phyloP scores from a whole-genome alignment of 2,113 vertebrate species.

The Capricornis sumatraensis region DNA sequence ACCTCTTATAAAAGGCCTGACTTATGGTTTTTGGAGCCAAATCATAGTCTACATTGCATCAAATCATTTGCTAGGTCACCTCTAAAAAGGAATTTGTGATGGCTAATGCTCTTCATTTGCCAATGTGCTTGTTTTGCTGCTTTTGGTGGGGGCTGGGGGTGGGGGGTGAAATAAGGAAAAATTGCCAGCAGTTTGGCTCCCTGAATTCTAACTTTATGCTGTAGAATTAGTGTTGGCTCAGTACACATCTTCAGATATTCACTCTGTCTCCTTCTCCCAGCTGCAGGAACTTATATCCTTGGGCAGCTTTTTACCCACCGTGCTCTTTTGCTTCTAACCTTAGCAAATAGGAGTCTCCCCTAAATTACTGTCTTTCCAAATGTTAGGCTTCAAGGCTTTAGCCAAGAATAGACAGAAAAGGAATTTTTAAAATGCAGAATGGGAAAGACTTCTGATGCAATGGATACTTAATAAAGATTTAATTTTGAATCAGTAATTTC shows the following conservation, averaged over 20 bases:
- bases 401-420: not conserved
- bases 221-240: not conserved
- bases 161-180: not conserved
- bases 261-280: not conserved
- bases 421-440: not conserved
- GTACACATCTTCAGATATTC: not conserved
- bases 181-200: not conserved
- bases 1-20: too few species aligned
- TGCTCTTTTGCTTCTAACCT: not conserved
- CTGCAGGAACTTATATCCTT: not conserved
- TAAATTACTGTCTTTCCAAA: not conserved
- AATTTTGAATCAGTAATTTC: not conserved
- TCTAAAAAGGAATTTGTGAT: not conserved
- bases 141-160: not conserved
- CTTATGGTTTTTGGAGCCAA: too few species aligned
- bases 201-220: not conserved
- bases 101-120: not conserved
- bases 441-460: not conserved
- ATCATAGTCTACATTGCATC: too few species aligned
- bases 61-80: too few species aligned
- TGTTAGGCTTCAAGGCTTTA: not conserved
- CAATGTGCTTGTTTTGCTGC: not conserved
- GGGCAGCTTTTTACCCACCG: not conserved
- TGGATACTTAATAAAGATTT: not conserved
- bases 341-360: not conserved